Base-by-base conservation (phyloP, 2,797 vertebrate species). In the Pristis pectinata region DNA sequence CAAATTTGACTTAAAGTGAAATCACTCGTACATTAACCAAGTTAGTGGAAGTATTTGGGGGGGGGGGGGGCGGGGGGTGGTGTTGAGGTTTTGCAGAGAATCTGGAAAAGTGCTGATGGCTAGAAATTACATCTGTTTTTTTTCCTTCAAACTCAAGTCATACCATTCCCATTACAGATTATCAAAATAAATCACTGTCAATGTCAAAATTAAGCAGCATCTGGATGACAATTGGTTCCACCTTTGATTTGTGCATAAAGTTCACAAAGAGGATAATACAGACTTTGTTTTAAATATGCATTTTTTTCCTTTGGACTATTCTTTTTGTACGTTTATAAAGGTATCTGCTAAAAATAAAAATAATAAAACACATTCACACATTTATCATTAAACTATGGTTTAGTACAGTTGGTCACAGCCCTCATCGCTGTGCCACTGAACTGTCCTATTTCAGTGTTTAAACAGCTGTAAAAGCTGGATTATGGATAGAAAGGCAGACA, bases 221-320 rank as follows among this genome's bases (percentile, higher is more conserved):
- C 87, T 91, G 87, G 87, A 41, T 41, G 64, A 37, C 87, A 91
- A 91, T 91, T 91, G 87, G 87, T 91, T 91, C 87, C 87, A 91
- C 59, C 59, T 87, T 91, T 91, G 87, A 61, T 91, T 37, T 91
- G 87, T 41, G 61, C 19, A 67, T 41, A 41, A 91, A 67, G 87
- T 91, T 91, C 87, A 91, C 87, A 41, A 41, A 91, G 64, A 91
- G 87, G 87, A 91, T 91, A 64, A 22, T 64, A n/a, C 59, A 64
- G 59, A 27, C 61, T 67, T 64, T 24, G 61, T 37, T 91, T 91
- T 37, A 91, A 61, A 91, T 64, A 67, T 91, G 22, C 41, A 24
- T 24, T 19, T 34, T 59, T 67, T 67, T n/a, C 4, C n/a, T 41
- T 41, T 91, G 87, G 87, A 67, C n/a, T 64, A 41, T 67, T 91